phyloP scores from a whole-genome alignment of 2,797 vertebrate genomes.

The Podarcis lilfordi region DNA sequence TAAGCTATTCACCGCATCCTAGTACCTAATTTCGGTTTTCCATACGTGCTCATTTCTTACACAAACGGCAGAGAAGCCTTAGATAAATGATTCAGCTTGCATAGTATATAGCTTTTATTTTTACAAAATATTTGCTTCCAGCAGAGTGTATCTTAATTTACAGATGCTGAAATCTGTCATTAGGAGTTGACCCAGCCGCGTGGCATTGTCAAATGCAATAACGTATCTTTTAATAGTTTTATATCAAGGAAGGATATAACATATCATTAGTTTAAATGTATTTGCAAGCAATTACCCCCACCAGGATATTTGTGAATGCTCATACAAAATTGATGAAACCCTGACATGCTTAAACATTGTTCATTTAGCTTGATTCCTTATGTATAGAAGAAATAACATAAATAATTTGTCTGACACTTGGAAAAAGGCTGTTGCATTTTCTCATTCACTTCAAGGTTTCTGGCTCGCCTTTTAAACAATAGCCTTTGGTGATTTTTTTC shows the following conservation, averaged over 20 bases:
- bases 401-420: slow-evolving; percentile 80
- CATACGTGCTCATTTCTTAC: slow-evolving; percentile 37
- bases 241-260: slow-evolving; percentile 86
- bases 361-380: slow-evolving; percentile 84
- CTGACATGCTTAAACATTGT: slow-evolving; percentile 85
- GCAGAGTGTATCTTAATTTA: slow-evolving; percentile 84
- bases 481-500: slow-evolving; percentile 77
- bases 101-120: slow-evolving; percentile 80
- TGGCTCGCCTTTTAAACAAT: slow-evolving; percentile 77
- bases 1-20: not conserved
- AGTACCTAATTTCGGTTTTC: slow-evolving; percentile 4
- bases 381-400: slow-evolving; percentile 84
- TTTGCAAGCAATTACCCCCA: slow-evolving; percentile 87
- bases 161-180: slow-evolving; percentile 82
- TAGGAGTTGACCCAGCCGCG: slow-evolving; percentile 85
- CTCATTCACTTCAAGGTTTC: slow-evolving; percentile 73
- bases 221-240: slow-evolving; percentile 86
- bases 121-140: slow-evolving; percentile 85
- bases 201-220: slow-evolving; percentile 85
- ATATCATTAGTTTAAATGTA: slow-evolving; percentile 88
- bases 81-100: slow-evolving; percentile 78
- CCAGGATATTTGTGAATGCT: slow-evolving; percentile 84
- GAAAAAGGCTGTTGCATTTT: slow-evolving; percentile 75
- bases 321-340: slow-evolving; percentile 86
- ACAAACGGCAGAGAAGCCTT: slow-evolving; percentile 69